These are phyloP conservation scores for Thunnus maccoyii DNA, from an alignment of 2,113 vertebrate genomes.

Conservation along the genomic window DNA sequence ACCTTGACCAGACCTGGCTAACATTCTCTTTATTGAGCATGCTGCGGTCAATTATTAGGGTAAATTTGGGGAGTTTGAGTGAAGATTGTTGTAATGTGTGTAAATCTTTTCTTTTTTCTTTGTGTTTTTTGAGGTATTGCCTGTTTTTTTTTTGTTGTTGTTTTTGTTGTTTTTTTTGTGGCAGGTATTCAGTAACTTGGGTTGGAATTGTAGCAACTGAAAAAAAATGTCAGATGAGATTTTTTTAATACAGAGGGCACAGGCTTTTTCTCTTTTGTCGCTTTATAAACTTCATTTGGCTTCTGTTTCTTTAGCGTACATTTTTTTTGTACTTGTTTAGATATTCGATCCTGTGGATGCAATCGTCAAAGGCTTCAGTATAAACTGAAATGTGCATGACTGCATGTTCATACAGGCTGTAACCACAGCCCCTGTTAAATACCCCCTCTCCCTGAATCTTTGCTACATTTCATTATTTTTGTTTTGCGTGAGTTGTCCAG, in stretches of 20 bases:
- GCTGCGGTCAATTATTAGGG: neutral
- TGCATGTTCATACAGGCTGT: slow-evolving; percentile 78
- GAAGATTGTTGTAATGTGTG: slow-evolving; percentile 46
- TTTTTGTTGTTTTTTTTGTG: slow-evolving; percentile 31
- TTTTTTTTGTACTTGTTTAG: slow-evolving; percentile 58
- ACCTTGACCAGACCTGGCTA: slow-evolving; percentile 26
- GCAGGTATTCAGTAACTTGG: slow-evolving; percentile 28
- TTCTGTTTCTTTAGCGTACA: slow-evolving; percentile 46
- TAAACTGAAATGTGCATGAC: slow-evolving; percentile 81
- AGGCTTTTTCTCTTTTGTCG: slow-evolving; percentile 23
- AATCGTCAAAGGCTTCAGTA: slow-evolving; percentile 70
- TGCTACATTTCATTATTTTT: slow-evolving; percentile 55
- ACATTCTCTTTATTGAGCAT: neutral
- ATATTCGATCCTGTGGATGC: slow-evolving; percentile 75
- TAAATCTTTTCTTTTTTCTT: slow-evolving; percentile 29
- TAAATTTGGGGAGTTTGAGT: slow-evolving; percentile 18
- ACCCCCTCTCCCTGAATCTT: neutral
- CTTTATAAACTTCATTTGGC: slow-evolving; percentile 46
- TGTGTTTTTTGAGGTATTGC: slow-evolving; percentile 28
- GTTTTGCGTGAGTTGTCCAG: slow-evolving; percentile 68
- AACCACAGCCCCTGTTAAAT: slow-evolving; percentile 27
- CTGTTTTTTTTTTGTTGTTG: slow-evolving; percentile 48
- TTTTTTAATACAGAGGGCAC: slow-evolving; percentile 33
- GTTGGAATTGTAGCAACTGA: slow-evolving; percentile 46
- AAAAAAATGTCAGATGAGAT: slow-evolving; percentile 21